Evolutionary conservation across 2,797 vertebrate genomes (phyloP).

Genomic region (Manis crassicaudata): DNA sequence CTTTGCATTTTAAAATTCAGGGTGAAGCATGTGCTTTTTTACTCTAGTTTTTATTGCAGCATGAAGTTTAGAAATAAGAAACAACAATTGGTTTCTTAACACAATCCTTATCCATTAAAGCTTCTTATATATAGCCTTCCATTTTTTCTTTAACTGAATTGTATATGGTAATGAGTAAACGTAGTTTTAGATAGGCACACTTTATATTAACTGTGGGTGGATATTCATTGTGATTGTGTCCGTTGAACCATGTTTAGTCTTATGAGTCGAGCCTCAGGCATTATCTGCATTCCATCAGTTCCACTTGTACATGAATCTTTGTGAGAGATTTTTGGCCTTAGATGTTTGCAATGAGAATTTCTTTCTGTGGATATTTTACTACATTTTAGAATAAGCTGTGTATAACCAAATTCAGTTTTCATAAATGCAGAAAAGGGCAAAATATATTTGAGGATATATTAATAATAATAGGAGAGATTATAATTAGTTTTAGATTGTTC

Average conservation of each 20-base stretch:
- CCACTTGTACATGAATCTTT: not conserved
- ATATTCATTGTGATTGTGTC: not conserved
- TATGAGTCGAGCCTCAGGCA: not conserved
- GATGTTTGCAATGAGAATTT: not conserved
- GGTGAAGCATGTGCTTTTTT: not conserved
- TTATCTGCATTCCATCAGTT: constrained; percentile 47
- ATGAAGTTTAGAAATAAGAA: not conserved
- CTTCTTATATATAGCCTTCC: not conserved
- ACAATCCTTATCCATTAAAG: not conserved
- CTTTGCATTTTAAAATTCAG: not conserved
- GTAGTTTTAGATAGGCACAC: not conserved
- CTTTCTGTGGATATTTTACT: constrained; percentile 14
- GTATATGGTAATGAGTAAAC: not conserved
- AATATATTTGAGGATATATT: not conserved
- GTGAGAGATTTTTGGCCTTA: constrained; percentile 41
- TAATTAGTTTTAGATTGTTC: not conserved
- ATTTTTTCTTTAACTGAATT: not conserved
- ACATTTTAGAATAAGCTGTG: not conserved
- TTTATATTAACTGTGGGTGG: not conserved
- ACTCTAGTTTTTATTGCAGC: not conserved
- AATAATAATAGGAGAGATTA: not conserved
- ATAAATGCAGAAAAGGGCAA: not conserved
- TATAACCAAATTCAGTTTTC: constrained; percentile 5
- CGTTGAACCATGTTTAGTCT: not conserved
- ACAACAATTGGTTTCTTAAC: not conserved